Percentiles rank a stretch among this genome's conserved stretches.
Evolutionary conservation across 37 sponge, comb jelly and placozoan species (phyloP).

Genomic region (Axinella damicornis): DNA sequence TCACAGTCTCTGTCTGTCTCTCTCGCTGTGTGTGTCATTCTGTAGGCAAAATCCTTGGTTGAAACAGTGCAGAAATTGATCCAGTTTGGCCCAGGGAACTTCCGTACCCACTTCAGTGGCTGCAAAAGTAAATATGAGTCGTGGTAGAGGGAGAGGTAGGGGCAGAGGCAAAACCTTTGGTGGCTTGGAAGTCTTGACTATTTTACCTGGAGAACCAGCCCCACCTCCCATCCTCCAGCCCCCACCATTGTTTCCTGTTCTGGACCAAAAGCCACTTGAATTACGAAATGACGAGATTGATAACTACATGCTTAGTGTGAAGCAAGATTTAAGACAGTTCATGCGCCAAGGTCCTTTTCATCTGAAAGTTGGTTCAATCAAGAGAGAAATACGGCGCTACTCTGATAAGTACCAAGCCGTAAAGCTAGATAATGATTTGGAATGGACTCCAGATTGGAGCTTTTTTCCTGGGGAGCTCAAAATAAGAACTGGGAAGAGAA

Average conservation of each 20-base stretch:
- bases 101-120: not conserved
- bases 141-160: conserved; percentile 63
- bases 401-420: conserved; percentile 29
- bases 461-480: conserved; percentile 55
- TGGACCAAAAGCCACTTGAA: conserved; percentile 46
- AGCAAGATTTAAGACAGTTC: conserved; percentile 41
- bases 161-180: conserved; percentile 38
- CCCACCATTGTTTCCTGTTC: conserved; percentile 63
- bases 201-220: conserved; percentile 51
- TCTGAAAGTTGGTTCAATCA: conserved; percentile 10
- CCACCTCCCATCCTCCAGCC: conserved; percentile 76
- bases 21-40: too few species aligned
- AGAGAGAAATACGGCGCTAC: conserved; percentile 21
- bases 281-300: not conserved
- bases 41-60: too few species aligned
- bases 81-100: not conserved
- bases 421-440: not conserved
- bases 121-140: conserved; percentile 26
- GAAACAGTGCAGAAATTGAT: too few species aligned
- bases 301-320: conserved; percentile 26
- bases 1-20: too few species aligned
- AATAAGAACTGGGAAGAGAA: conserved; percentile 10
- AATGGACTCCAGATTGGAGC: not conserved
- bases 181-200: conserved; percentile 34
- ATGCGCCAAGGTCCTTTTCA: conserved; percentile 56